phyloP scores from a whole-genome alignment of 1,140 invertebrate genomes.

The Diachasma alloeum region DNA sequence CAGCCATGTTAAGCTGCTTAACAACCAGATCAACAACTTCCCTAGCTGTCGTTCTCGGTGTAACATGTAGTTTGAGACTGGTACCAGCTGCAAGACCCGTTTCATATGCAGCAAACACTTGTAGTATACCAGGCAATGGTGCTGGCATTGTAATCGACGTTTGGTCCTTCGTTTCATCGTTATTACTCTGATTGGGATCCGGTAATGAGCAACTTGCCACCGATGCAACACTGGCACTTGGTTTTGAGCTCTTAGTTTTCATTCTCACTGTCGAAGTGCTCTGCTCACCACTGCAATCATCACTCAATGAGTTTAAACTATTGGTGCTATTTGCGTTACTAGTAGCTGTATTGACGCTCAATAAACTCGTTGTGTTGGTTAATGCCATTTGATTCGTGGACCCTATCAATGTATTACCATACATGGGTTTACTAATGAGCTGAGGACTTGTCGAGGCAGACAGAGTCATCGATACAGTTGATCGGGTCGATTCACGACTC shows the following conservation, averaged over 20 bases:
- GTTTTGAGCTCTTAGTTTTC: conserved; percentile 47
- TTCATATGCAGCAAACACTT: conserved; percentile 94
- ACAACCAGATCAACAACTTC: conserved; percentile 95
- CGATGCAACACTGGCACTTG: conserved; percentile 56
- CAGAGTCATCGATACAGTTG: conserved; percentile 67
- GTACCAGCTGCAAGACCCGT: conserved; percentile 91
- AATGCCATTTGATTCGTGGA: conserved; percentile 49
- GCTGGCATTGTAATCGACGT: conserved; percentile 52
- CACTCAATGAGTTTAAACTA: conserved; percentile 70
- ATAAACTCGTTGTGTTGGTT: conserved; percentile 67
- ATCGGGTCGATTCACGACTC: conserved; percentile 59
- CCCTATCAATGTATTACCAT: conserved; percentile 59
- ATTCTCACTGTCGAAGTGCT: background rate
- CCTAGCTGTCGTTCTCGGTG: conserved; percentile 85
- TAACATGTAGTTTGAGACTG: conserved; percentile 91
- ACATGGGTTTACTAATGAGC: conserved; percentile 69
- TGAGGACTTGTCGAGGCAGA: conserved; percentile 74
- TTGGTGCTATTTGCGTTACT: conserved; percentile 55
- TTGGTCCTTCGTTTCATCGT: conserved; percentile 54
- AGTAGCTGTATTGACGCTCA: conserved; percentile 55
- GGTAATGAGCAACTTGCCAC: conserved; percentile 41
- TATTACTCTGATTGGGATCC: conserved; percentile 39
- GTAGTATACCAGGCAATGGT: conserved; percentile 67
- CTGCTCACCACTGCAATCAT: conserved; percentile 47
- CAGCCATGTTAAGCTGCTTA: conserved; percentile 93